A percentile compares a stretch with the other conserved stretches of the same genome.
Conservation (phyloP, 2,888 invertebrate genomes). For the Mylabris sibirica region DNA sequence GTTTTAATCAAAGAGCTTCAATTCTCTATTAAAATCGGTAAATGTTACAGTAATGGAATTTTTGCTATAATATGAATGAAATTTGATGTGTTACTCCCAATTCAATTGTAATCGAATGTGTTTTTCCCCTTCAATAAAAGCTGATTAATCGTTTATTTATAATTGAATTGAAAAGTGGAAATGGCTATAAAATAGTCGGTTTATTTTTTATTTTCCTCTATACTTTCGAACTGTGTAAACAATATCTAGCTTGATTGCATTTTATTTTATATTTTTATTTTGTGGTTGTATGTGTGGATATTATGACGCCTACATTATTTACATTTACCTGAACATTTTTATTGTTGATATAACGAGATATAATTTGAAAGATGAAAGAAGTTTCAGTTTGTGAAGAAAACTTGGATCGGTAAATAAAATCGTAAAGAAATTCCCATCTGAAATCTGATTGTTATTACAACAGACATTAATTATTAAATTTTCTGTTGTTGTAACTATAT, state of each 20-base stretch:
- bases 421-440: neutral
- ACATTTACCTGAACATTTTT: neutral
- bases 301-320: neutral
- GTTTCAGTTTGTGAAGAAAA: too few species aligned
- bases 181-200: neutral
- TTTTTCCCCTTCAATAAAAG: neutral
- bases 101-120: neutral
- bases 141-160: neutral
- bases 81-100: neutral
- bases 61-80: too few species aligned
- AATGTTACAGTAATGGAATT: neutral
- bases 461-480: neutral
- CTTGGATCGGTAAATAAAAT: neutral
- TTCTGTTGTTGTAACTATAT: neutral
- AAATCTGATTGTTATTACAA: neutral
- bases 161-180: conserved; percentile 2
- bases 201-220: neutral
- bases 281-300: neutral
- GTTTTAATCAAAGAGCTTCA: neutral
- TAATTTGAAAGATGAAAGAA: neutral
- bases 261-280: neutral
- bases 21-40: neutral
- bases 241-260: neutral
- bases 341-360: neutral
- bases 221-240: neutral